Percentiles rank a stretch among this genome's conserved stretches.
Conservation (phyloP, 2,113 vertebrate species). For the Scortum barcoo region DNA sequence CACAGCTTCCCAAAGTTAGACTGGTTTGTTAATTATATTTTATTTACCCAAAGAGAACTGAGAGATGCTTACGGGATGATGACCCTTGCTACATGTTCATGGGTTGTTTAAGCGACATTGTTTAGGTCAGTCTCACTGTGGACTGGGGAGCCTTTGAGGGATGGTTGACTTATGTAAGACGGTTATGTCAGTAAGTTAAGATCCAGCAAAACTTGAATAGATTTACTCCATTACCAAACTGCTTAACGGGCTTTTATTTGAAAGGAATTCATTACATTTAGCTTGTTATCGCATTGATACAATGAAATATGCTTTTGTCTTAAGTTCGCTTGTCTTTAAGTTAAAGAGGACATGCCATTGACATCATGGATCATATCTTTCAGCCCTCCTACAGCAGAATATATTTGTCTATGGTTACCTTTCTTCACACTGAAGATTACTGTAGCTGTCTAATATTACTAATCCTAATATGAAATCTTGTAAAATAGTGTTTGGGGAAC, state of each 20-base stretch:
- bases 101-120: background rate
- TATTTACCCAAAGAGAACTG: slow-evolving; percentile 52
- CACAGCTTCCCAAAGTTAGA: slow-evolving; percentile 44
- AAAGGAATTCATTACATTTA: background rate
- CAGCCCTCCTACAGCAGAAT: slow-evolving; percentile 25
- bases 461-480: slow-evolving; percentile 31
- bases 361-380: slow-evolving; percentile 14
- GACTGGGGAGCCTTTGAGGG: background rate
- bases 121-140: background rate
- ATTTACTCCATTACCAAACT: slow-evolving; percentile 26
- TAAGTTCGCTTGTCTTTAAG: slow-evolving; percentile 15
- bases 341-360: background rate
- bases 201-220: slow-evolving; percentile 27
- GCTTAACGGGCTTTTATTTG: slow-evolving; percentile 15
- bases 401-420: slow-evolving; percentile 36
- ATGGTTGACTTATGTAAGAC: background rate
- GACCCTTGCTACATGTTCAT: slow-evolving; percentile 3
- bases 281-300: background rate
- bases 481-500: slow-evolving; percentile 7
- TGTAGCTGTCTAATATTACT: slow-evolving; percentile 40
- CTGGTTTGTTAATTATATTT: slow-evolving; percentile 17
- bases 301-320: slow-evolving; percentile 18
- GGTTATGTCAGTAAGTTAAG: background rate
- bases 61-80: background rate
- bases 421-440: slow-evolving; percentile 67